A percentile compares a stretch with the other conserved stretches of the same genome.
These are phyloP conservation scores for Lucinisca nassula DNA, from an alignment of 2,888 invertebrate species.

Conservation along the genomic window DNA sequence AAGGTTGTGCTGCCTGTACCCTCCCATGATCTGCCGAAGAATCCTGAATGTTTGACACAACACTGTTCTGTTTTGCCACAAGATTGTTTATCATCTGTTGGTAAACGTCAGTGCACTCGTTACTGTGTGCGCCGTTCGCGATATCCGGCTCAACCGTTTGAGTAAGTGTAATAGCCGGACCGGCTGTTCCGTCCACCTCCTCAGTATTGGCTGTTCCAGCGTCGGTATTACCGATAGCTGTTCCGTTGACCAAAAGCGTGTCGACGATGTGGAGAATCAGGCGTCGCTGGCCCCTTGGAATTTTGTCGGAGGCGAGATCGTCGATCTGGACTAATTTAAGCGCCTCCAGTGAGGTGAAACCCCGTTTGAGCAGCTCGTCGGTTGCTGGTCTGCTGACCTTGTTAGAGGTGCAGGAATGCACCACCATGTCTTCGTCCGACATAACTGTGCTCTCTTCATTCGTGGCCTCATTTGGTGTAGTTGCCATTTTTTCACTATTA, in stretches of 20 bases:
- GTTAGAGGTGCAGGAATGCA: not conserved
- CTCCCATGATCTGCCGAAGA: not conserved
- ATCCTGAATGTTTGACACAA: not conserved
- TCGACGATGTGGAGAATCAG: not conserved
- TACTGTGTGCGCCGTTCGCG: not conserved
- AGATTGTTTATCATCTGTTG: not conserved
- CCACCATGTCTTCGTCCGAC: not conserved
- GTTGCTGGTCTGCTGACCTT: not conserved
- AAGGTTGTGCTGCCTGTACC: not conserved
- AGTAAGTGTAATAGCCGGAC: not conserved
- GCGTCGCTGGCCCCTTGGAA: not conserved
- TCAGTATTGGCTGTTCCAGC: not conserved
- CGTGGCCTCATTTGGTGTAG: not conserved
- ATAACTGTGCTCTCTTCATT: not conserved
- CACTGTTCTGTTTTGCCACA: not conserved
- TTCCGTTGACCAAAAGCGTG: not conserved
- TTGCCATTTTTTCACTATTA: not conserved
- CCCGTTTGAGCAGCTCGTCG: not conserved
- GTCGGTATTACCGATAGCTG: not conserved
- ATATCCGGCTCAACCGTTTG: not conserved
- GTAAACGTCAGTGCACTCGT: not conserved
- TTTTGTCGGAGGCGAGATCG: not conserved
- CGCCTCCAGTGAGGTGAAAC: not conserved
- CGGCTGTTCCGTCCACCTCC: not conserved
- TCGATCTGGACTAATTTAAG: not conserved